Evolutionary conservation across 2,797 vertebrate genomes (phyloP), one percentile per base, ranked within the genome.

Genomic region (Chaetodon trifasciatus): DNA sequence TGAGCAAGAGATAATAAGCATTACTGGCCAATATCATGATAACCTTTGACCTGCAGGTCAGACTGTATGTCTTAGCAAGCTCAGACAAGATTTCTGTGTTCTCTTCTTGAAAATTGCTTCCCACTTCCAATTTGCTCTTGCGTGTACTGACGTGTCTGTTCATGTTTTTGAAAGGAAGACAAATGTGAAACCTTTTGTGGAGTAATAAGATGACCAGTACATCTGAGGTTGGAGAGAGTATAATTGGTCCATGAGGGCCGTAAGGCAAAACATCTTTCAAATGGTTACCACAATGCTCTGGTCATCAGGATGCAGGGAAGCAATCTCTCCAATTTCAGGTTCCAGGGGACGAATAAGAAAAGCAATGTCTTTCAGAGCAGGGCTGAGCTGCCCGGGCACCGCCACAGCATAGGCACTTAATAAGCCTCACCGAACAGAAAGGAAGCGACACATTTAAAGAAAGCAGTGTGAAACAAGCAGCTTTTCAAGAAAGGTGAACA

Each of bases 241-340:
- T 73, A 92, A 93, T 93, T 93, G 88, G 89, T 86, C 89, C 86
- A 49, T 62, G 52, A 74, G 89, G 88, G 92, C 91, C 75, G 8
- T 47, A 35, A 81, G 66, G 72, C 57, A 72, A 83, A 76, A 79
- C 63, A 66, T 86, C 71, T 72, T 82, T 83, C 70, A 79, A 87
- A 83, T 56, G 77, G 70, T 56, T 53, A 49, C 56, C 67, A 87
- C 87, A 79, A 83, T 35, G 69, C 71, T 50, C 52, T 15, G 56
- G 68, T 81, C 84, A 86, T 91, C 87, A 71, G 61, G 82, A 92
- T 86, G 81, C 91, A 88, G 76, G 84, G 84, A 83, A 84, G 79
- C 75, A 70, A 47, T n/a, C 71, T 61, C 72, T 86, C 85, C 35
- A 83, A 86, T 83, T 81, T 80, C 42, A 62, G 65, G 55, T 78